Evolutionary conservation across 2,797 vertebrate genomes (phyloP), one percentile per base, ranked within the genome.

Genomic region (Chelidonichthys spinosus): DNA sequence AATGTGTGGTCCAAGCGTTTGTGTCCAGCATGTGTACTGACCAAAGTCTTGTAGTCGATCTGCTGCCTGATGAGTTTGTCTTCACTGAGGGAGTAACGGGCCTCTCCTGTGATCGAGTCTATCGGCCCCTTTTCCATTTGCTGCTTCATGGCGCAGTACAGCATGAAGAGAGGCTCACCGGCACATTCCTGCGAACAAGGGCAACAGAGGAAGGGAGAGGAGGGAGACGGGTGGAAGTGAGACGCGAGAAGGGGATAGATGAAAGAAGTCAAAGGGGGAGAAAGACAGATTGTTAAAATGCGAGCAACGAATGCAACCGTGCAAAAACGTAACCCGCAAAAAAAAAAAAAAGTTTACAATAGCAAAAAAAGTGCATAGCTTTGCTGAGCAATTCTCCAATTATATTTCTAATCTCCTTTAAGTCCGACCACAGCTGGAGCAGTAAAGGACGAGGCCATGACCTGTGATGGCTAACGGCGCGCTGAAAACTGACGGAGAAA

Each of bases 61-160:
- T 99, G 98, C 90, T 99, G 98, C 69, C 98, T 93, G 92, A 99
- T 99, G 82, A 99, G 97, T 85, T 99, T 99, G 95, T 99, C 98
- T 81, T 99, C 98, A 2, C 98, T 99, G 78, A 99, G 95, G 44
- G 98, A 99, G 89, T 99, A 99, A 70, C 98, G 96, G 1, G 98
- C 98, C 85, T 99, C 98, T 62, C 98, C 98, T 0, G 98, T 99
- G 95, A 99, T 99, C 37, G 98, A 95, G 35, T 99, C 98, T 36
- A 99, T 99, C 3, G 98, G 98, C 2, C 98, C 98, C 84, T 99
- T 99, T 89, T 99, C 98, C 98, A 99, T 99, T 93, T 99, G 98
- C 92, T 99, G 98, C 93, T 99, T 99, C 96, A 99, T 99, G 89
- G 98, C 98, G 7, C 98, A 99, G 90, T 98, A 98, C 17, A 99